A percentile compares a stretch with the other conserved stretches of the same genome.
Conservation (phyloP, 2,797 vertebrate genomes). For the Antennarius maculatus region DNA sequence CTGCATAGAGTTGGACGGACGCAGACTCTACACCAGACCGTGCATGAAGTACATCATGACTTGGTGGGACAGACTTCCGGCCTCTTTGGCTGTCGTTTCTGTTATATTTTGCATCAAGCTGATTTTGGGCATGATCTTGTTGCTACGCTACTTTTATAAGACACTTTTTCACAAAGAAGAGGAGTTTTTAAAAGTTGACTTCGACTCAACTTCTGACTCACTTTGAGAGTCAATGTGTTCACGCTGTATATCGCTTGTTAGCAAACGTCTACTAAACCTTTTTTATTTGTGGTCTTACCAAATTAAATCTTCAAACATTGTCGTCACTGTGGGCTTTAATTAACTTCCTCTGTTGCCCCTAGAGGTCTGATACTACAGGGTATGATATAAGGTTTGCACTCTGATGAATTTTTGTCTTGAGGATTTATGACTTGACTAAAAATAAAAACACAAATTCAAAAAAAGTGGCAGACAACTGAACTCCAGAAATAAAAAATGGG, state of each 20-base stretch:
- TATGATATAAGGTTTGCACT: not conserved
- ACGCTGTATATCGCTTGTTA: no score
- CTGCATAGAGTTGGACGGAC: slow-evolving; percentile 10
- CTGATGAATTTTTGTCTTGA: slow-evolving; percentile 39
- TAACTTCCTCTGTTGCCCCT: not conserved
- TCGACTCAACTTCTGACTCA: not conserved
- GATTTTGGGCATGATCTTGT: slow-evolving; percentile 31
- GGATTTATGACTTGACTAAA: slow-evolving; percentile 57
- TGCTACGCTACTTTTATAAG: not conserved
- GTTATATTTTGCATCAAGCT: slow-evolving; percentile 24
- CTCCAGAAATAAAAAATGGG: slow-evolving; percentile 7
- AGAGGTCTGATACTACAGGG: not conserved
- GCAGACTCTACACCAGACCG: slow-evolving; percentile 15
- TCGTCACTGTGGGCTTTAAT: not conserved
- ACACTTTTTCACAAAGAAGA: not conserved
- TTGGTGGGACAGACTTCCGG: slow-evolving; percentile 20
- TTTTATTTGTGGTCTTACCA: no score
- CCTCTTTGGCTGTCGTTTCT: not conserved
- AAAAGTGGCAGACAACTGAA: not conserved
- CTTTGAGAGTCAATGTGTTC: no score
- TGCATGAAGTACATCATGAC: slow-evolving; percentile 21
- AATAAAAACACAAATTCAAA: slow-evolving; percentile 31
- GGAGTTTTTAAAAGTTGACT: not conserved
- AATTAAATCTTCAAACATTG: no score
- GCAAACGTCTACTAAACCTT: no score